Conservation (phyloP, 2,113 vertebrate species). For the Siniperca chuatsi region DNA sequence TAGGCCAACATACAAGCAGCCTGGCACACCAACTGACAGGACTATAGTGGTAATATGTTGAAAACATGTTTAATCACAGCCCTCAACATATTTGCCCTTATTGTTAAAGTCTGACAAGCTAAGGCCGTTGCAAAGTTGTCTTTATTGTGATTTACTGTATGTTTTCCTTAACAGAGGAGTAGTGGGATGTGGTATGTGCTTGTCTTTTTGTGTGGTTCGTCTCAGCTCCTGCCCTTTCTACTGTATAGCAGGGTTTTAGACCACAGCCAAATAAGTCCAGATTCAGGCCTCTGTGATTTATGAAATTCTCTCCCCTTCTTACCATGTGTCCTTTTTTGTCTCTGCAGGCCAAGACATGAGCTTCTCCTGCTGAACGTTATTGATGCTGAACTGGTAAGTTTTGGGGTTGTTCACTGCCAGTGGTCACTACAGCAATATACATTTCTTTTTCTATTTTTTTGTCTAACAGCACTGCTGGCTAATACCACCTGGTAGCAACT, state of each 20-base stretch:
- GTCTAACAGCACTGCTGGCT: not conserved
- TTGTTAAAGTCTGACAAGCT: slow-evolving; percentile 40
- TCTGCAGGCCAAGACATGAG: slow-evolving; percentile 79
- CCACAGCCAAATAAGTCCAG: slow-evolving; percentile 71
- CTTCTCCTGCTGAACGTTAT: slow-evolving; percentile 69
- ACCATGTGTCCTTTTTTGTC: slow-evolving; percentile 72
- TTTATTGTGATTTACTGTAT: slow-evolving; percentile 56
- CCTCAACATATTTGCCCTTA: slow-evolving; percentile 13
- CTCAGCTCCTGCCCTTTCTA: slow-evolving; percentile 21
- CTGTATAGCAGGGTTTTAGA: slow-evolving; percentile 29
- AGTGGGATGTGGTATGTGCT: slow-evolving; percentile 24
- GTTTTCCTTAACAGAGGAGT: slow-evolving; percentile 53
- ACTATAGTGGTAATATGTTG: slow-evolving; percentile 24
- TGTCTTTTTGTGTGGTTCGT: slow-evolving; percentile 20
- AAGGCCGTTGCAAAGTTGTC: slow-evolving; percentile 5
- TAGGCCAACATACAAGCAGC: slow-evolving; percentile 22
- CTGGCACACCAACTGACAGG: slow-evolving; percentile 19
- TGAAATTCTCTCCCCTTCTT: slow-evolving; percentile 62
- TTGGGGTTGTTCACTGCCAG: not conserved
- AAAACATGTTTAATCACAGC: slow-evolving; percentile 54
- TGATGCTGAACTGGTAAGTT: slow-evolving; percentile 85
- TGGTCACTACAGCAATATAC: slow-evolving; percentile 5
- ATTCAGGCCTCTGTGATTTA: slow-evolving; percentile 48
- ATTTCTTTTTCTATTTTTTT: not conserved
- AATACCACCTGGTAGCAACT: slow-evolving; percentile 32